Conservation (phyloP, 2,888 invertebrate genomes). For the Nemoura dubitans region DNA sequence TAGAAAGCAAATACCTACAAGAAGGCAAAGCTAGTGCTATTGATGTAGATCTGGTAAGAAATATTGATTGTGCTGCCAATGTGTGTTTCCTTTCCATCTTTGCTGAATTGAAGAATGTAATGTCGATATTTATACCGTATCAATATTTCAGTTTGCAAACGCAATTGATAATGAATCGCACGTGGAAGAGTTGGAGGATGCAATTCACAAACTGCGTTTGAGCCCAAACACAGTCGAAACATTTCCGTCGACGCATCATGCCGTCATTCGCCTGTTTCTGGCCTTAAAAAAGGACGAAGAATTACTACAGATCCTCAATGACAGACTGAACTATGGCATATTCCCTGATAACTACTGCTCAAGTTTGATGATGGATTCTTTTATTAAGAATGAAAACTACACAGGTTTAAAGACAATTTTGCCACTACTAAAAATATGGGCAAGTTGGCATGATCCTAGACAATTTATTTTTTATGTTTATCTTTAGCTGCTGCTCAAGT, state of each 20-base stretch:
- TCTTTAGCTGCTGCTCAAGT: slow-evolving; percentile 75
- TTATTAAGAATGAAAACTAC: slow-evolving; percentile 74
- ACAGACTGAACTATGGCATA: slow-evolving; percentile 87
- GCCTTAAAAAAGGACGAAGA: slow-evolving; percentile 68
- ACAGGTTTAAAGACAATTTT: slow-evolving; percentile 55
- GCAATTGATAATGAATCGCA: slow-evolving; percentile 66
- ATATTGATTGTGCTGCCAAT: background rate
- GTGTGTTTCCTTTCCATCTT: background rate
- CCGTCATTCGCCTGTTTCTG: slow-evolving; percentile 72
- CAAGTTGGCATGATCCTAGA: background rate
- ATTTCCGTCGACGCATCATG: slow-evolving; percentile 84
- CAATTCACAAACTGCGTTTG: slow-evolving; percentile 75
- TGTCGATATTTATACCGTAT: background rate
- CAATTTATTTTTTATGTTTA: too few species aligned
- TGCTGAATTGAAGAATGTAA: too few species aligned
- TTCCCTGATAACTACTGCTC: slow-evolving; percentile 85
- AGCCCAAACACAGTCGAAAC: slow-evolving; percentile 76
- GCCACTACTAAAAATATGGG: background rate
- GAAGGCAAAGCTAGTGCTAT: slow-evolving; percentile 75
- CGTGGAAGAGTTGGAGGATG: slow-evolving; percentile 76
- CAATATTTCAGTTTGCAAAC: slow-evolving; percentile 70
- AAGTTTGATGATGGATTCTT: slow-evolving; percentile 82
- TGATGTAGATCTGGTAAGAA: slow-evolving; percentile 77
- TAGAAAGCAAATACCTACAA: slow-evolving; percentile 73
- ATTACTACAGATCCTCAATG: slow-evolving; percentile 76